A percentile compares a stretch with the other conserved stretches of the same genome.
phyloP scores from a whole-genome alignment of 2,113 vertebrate species.

The Chloropsis cyanopogon region DNA sequence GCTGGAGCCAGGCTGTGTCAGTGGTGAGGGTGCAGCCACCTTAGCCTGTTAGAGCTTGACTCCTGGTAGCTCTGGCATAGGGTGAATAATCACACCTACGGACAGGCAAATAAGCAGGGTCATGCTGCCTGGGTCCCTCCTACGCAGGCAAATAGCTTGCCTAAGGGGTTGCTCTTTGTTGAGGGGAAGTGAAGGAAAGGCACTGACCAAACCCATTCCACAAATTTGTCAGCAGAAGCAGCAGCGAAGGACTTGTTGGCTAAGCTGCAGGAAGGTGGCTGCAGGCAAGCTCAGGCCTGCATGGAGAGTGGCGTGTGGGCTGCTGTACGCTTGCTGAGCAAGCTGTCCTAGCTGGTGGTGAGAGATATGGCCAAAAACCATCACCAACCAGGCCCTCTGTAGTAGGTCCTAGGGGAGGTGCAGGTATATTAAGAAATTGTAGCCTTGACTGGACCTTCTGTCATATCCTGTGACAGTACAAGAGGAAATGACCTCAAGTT shows the following conservation, averaged over 20 bases:
- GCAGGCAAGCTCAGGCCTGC: neutral
- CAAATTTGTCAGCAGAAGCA: neutral
- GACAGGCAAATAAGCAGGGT: neutral
- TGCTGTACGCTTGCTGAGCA: neutral
- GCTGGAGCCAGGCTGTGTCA: neutral
- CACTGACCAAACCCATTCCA: neutral
- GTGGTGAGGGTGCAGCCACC: neutral
- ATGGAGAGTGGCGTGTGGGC: fast-evolving
- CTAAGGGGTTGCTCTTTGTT: neutral
- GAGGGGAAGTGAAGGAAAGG: neutral
- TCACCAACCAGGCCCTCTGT: neutral
- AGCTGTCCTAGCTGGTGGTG: neutral
- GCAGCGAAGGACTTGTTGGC: neutral
- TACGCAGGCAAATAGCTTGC: neutral
- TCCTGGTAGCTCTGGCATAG: neutral
- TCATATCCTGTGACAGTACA: neutral
- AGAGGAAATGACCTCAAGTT: neutral
- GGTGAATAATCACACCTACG: neutral
- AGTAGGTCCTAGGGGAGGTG: neutral
- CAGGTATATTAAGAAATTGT: neutral
- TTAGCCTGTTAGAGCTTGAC: neutral
- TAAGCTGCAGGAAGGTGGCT: fast-evolving
- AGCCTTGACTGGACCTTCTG: neutral
- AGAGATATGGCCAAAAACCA: neutral
- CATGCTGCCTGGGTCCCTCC: neutral